phyloP scores from a whole-genome alignment of 2,888 invertebrate species.

The Neocrepidodera transversa region DNA sequence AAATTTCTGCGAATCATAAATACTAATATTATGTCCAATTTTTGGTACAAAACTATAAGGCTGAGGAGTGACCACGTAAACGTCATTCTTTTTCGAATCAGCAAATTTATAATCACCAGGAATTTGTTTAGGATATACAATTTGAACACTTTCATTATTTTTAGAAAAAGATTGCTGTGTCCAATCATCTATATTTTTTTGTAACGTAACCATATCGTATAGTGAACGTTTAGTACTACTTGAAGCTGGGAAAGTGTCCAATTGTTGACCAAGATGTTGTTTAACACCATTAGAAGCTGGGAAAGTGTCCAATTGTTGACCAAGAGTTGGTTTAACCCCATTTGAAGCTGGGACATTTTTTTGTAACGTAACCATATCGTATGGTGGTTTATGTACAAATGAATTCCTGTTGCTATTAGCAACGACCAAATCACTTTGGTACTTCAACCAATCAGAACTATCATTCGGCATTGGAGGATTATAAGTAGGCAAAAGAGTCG shows the following conservation, averaged over 20 bases:
- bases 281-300: slow-evolving; percentile 47
- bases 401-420: slow-evolving; percentile 37
- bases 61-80: slow-evolving; percentile 84
- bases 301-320: slow-evolving; percentile 46
- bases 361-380: slow-evolving; percentile 77
- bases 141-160: slow-evolving; percentile 58
- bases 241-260: background rate
- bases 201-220: slow-evolving; percentile 78
- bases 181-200: slow-evolving; percentile 86
- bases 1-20: slow-evolving; percentile 45
- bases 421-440: slow-evolving; percentile 61
- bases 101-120: slow-evolving; percentile 73
- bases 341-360: slow-evolving; percentile 69
- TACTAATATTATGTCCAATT: slow-evolving; percentile 52
- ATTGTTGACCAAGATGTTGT: slow-evolving; percentile 20
- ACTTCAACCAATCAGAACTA: slow-evolving; percentile 54
- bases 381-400: too few relatives aligned
- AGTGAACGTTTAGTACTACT: too few relatives aligned
- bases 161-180: slow-evolving; percentile 77
- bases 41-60: slow-evolving; percentile 61
- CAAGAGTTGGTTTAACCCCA: slow-evolving; percentile 40
- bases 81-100: slow-evolving; percentile 77
- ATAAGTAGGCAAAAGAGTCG: slow-evolving; percentile 53
- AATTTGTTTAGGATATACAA: slow-evolving; percentile 71
- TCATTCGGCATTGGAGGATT: slow-evolving; percentile 51